Evolutionary conservation across 2,113 vertebrate genomes (phyloP).

Genomic region (Butastur rufipennis): DNA sequence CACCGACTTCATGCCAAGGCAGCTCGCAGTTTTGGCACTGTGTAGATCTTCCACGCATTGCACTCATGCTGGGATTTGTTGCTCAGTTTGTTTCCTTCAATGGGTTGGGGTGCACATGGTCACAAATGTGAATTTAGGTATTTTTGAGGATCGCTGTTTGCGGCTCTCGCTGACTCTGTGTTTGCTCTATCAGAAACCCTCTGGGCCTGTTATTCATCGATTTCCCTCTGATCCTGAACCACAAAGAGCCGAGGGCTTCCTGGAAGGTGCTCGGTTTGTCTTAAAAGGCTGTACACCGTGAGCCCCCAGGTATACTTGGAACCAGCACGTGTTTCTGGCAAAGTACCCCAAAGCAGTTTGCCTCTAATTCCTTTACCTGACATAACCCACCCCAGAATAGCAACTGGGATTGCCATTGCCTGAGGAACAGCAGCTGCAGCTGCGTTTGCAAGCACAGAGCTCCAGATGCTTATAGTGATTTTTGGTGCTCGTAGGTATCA

Average conservation of each 20-base stretch:
- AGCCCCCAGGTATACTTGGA: not conserved
- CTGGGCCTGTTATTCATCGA: not conserved
- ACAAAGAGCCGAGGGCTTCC: not conserved
- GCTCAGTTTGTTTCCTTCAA: not conserved
- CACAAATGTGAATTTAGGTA: not conserved
- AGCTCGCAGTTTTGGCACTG: not conserved
- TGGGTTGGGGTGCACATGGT: not conserved
- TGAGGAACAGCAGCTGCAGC: not conserved
- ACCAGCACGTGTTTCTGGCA: not conserved
- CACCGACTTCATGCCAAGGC: not conserved
- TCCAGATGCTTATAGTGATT: not conserved
- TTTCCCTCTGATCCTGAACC: not conserved
- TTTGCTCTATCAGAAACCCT: not conserved
- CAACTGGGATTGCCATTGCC: not conserved
- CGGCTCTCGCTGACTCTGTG: not conserved
- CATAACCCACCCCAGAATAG: not conserved
- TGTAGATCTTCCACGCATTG: no score
- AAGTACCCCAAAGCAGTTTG: not conserved
- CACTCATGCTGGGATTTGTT: not conserved
- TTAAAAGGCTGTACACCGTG: not conserved
- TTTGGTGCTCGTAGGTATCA: accelerated
- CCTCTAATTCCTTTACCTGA: not conserved
- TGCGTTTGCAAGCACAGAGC: not conserved
- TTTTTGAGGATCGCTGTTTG: not conserved
- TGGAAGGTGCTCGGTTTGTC: not conserved